These are phyloP conservation scores for Phalloptychus januarius DNA, from an alignment of 2,797 vertebrate species.

Conservation along the genomic window DNA sequence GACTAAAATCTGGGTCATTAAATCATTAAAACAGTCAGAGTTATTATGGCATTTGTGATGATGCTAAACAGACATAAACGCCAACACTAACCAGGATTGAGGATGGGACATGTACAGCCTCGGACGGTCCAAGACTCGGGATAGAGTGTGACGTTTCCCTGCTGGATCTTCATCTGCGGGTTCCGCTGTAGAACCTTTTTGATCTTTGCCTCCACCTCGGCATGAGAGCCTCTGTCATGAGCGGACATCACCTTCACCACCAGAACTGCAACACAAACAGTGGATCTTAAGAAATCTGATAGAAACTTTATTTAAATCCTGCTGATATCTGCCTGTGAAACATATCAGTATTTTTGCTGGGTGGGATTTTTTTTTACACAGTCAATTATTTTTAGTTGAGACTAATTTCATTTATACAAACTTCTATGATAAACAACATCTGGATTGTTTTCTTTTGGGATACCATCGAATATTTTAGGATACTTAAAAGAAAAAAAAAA, in stretches of 20 bases:
- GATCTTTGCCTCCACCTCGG: constrained; percentile 92
- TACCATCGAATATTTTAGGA: background rate
- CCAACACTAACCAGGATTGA: constrained; percentile 87
- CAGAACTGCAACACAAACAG: constrained; percentile 79
- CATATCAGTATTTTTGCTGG: background rate
- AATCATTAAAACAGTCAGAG: background rate
- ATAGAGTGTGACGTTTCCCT: constrained; percentile 84
- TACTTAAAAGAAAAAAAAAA: background rate
- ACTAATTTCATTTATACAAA: background rate
- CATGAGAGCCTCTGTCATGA: constrained; percentile 91
- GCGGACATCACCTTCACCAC: constrained; percentile 90
- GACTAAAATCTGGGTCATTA: background rate
- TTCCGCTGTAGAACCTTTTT: constrained; percentile 88
- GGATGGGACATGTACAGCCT: constrained; percentile 92
- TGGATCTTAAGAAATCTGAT: background rate
- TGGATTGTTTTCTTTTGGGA: background rate
- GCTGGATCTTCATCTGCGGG: constrained; percentile 84
- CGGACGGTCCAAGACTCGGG: constrained; percentile 91
- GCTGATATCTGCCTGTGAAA: background rate
- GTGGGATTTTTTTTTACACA: background rate
- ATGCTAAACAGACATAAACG: background rate
- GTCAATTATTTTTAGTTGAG: background rate
- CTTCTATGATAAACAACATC: background rate
- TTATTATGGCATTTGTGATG: background rate
- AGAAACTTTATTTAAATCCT: background rate